Evolutionary conservation across 2,888 invertebrate species (phyloP), one percentile per base, ranked within the genome.

Genomic region (Liposcelis brunnea): DNA sequence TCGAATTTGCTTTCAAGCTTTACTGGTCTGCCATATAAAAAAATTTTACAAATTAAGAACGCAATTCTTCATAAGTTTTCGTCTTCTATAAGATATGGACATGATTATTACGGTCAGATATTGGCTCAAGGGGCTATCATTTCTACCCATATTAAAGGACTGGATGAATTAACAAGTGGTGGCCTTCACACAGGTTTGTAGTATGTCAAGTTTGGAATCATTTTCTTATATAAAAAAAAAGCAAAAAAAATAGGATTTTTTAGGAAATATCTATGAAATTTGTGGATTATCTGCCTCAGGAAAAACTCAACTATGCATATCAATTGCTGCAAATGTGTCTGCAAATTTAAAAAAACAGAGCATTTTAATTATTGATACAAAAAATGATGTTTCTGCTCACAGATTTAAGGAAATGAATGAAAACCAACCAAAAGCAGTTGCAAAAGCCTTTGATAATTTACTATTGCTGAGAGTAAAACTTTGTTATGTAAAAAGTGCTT

Each of bases 221-320:
- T n/a, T n/a, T n/a, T n/a, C n/a, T n/a, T n/a, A n/a, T n/a, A n/a
- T n/a, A n/a, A n/a, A n/a, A n/a, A n/a, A n/a, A 26, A 26, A 8
- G 26, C 5, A 8, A 26, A 26, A 26, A 14, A 35, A 4, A 15
- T 6, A 35, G 4, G 35, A 14, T 10, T 15, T 35, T 10, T 35
- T 16, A 35, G 40, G 40, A 16, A 3, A 19, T 18, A 40, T 40
- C 7, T 40, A 40, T 40, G 40, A 40, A 21, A 15, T 40, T 6
- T 40, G 40, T 21, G 40, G 40, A 16, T 12, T n/a, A 12, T 16
- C 18, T 6, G 16, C 40, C 3, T 18, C 16, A 5, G 40, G 40
- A 18, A 40, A 40, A 19, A 18, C 16, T 3, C 40, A 40, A 18
- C 11, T 40, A 40, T 18, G 40, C 11, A 18, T 40, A 6, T 12